Conservation (phyloP, 2,888 invertebrate species). For the Diploptera punctata region DNA sequence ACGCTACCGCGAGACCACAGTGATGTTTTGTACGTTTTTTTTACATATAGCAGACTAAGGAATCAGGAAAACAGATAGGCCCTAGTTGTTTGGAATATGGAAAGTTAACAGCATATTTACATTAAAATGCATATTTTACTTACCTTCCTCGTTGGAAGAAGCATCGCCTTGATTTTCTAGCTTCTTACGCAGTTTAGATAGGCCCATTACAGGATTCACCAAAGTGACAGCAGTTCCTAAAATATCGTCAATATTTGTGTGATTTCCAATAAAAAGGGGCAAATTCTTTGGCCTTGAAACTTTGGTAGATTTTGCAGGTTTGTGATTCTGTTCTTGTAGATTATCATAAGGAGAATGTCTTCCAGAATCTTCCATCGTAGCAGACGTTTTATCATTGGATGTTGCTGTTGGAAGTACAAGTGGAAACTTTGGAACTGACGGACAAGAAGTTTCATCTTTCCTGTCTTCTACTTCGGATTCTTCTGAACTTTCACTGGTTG, state of each 20-base stretch:
- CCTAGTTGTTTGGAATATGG: no score
- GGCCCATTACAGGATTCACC: conserved; percentile 38
- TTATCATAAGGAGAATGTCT: conserved; percentile 77
- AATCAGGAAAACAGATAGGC: no score
- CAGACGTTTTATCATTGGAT: conserved; percentile 41
- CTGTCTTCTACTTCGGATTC: conserved; percentile 32
- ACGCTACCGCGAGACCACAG: no score
- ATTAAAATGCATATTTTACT: neutral
- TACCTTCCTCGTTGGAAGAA: conserved; percentile 51
- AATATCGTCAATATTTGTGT: conserved; percentile 89
- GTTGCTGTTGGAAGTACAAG: conserved; percentile 52
- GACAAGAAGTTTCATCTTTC: conserved; percentile 8
- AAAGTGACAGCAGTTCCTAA: conserved; percentile 63
- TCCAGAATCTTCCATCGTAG: conserved; percentile 54
- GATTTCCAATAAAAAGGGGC: conserved; percentile 79
- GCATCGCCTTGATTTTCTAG: neutral
- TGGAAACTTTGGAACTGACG: conserved; percentile 39
- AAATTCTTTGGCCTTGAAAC: conserved; percentile 53
- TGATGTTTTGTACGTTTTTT: no score
- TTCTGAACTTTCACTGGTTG: neutral
- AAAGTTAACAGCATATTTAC: no score
- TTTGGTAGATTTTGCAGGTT: conserved; percentile 35
- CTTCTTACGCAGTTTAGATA: conserved; percentile 22
- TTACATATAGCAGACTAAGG: no score
- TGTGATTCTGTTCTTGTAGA: conserved; percentile 53